Base-by-base conservation (phyloP, 2,113 vertebrate genomes). In the Thamnophis sirtalis region DNA sequence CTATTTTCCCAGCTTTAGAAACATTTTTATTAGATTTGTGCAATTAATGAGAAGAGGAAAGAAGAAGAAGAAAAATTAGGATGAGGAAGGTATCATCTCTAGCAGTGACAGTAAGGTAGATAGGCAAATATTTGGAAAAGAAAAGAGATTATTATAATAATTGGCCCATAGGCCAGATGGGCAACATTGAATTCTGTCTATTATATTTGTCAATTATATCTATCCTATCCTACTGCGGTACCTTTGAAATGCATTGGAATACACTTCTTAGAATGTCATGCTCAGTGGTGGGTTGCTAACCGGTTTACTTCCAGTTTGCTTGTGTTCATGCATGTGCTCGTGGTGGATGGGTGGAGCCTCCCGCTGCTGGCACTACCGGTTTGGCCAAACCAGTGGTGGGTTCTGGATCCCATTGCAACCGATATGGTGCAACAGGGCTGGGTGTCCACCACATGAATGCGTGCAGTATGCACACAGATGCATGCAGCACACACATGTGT, bases 1-100 rank as follows among this genome's bases (percentile, higher is more conserved):
- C 96, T 96, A 95, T 95, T 96, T 95, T 93, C 86, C 91, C 89
- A 91, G 9, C 91, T 90, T 92, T 56, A 84, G 94, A 93, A 94
- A 91, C 88, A 93, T 93, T 96, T 96, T 95, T 91, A 91, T 86
- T 54, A 86, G n/a, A 86, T 92, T 93, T 2, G 13, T 56, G 1
- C 94, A 95, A 92, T 87, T 68, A 24, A 90, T 28, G 9, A 28
- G 55, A 53, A 26, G 21, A 68, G 21, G 10, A 88, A 88, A 48
- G 88, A 50, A 38, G 8, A 48, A 48, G 9, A 50, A 60, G 9
- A 28, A 89, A 68, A 94, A 91, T 15, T 93, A 15, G 87, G 22
- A 93, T 84, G 94, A 95, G 58, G 94, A 43, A 92, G 6, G 26
- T 22, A 91, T 84, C 92, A 80, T 21, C 33, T 17, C 33, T 9